Evolutionary conservation across 1,140 invertebrate genomes (phyloP).

Genomic region (Heliothis virescens): DNA sequence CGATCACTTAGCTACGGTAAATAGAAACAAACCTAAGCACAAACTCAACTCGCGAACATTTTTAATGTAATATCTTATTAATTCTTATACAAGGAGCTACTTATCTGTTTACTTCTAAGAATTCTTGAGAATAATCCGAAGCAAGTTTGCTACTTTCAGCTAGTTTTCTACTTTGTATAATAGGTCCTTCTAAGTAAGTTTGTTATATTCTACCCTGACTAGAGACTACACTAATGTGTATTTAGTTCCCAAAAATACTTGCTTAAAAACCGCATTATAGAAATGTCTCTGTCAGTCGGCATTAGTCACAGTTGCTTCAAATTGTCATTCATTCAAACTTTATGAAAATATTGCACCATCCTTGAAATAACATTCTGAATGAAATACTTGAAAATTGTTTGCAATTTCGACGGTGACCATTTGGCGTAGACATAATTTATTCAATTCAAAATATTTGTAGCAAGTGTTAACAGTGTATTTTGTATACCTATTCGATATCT

Average conservation of each 20-base stretch:
- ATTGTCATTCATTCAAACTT: conserved; percentile 27
- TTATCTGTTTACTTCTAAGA: not conserved
- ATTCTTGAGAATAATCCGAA: conserved; percentile 8
- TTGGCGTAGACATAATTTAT: conserved; percentile 26
- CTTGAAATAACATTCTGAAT: conserved; percentile 28
- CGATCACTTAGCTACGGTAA: not conserved
- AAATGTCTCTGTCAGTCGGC: not conserved
- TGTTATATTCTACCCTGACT: no score
- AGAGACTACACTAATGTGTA: not conserved
- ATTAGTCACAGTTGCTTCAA: conserved; percentile 26
- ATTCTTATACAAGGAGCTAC: not conserved
- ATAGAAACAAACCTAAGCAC: conserved; percentile 1
- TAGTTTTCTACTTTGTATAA: not conserved
- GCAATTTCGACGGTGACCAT: not conserved
- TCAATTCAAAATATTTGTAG: not conserved
- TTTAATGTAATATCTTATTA: not conserved
- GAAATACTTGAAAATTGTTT: not conserved
- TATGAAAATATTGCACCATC: conserved; percentile 6
- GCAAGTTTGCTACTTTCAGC: not conserved
- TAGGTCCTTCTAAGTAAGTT: not conserved
- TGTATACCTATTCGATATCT: not conserved
- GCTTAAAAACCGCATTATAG: not conserved
- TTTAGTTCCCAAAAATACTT: not conserved
- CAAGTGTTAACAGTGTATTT: not conserved
- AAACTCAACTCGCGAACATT: not conserved